A percentile compares a stretch with the other conserved stretches of the same genome.
Conservation (phyloP, 1,140 invertebrate genomes). For the Dysdera silvatica region DNA sequence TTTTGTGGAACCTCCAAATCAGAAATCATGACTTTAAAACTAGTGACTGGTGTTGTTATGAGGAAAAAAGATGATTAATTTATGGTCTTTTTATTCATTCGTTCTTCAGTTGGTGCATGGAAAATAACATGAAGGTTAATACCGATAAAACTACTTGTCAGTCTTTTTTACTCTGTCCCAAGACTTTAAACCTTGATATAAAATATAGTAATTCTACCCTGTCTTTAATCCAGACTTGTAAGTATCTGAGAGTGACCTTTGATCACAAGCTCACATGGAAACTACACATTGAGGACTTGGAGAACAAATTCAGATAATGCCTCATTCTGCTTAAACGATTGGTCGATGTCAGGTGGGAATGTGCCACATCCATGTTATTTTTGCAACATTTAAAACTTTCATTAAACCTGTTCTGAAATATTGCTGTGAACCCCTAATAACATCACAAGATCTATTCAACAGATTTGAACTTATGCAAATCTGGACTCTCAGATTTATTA, state of each 20-base stretch:
- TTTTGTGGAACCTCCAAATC: too few species aligned
- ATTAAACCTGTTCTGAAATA: background rate
- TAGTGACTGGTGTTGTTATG: too few species aligned
- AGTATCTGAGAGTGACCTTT: background rate
- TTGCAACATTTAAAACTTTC: background rate
- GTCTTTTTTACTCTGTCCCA: too few species aligned
- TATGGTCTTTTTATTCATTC: too few species aligned
- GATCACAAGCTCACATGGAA: background rate
- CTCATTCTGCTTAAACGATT: background rate
- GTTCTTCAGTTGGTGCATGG: too few species aligned
- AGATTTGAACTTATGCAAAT: background rate
- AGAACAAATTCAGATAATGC: background rate
- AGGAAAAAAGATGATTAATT: too few species aligned
- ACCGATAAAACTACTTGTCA: too few species aligned
- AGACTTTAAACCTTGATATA: too few species aligned
- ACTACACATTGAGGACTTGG: background rate
- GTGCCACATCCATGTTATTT: background rate
- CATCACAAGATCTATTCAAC: background rate
- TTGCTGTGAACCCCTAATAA: background rate
- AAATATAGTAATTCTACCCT: too few species aligned
- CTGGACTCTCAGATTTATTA: background rate
- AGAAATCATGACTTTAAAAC: too few species aligned
- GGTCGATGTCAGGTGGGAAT: background rate
- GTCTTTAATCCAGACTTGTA: too few species aligned
- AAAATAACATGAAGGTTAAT: too few species aligned